phyloP scores from a whole-genome alignment of 2,113 vertebrate species.

The Scomber japonicus region DNA sequence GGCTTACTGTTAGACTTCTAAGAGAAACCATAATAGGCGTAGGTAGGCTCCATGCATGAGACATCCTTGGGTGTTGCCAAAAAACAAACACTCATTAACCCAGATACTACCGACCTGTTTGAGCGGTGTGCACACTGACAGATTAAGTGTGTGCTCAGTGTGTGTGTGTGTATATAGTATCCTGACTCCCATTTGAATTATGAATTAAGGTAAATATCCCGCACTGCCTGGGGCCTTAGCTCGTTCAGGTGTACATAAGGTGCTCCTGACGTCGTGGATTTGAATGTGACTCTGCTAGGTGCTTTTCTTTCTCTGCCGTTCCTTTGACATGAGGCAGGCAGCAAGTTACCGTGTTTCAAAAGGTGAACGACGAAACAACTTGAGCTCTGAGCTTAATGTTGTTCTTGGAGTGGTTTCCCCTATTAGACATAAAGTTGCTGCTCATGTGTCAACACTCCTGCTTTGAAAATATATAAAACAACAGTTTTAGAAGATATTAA shows the following conservation, averaged over 20 bases:
- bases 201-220: conserved; percentile 46
- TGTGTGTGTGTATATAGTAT: conserved; percentile 23
- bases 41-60: conserved; percentile 62
- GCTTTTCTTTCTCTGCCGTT: background rate
- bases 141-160: conserved; percentile 55
- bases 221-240: background rate
- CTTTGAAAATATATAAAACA: no score
- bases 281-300: background rate
- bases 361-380: background rate
- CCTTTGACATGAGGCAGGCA: background rate
- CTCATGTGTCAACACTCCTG: no score
- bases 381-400: background rate
- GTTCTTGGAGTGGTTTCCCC: no score
- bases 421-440: no score
- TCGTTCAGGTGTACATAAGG: conserved; percentile 30
- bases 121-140: conserved; percentile 55
- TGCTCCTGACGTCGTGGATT: background rate
- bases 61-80: conserved; percentile 78
- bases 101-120: conserved; percentile 66
- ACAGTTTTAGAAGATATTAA: no score
- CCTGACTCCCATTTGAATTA: conserved; percentile 52
- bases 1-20: conserved; percentile 53
- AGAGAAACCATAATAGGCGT: conserved; percentile 66
- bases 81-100: conserved; percentile 81
- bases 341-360: background rate